Evolutionary conservation across 2,888 invertebrate species (phyloP).

Genomic region (Chromoteleia sp.): DNA sequence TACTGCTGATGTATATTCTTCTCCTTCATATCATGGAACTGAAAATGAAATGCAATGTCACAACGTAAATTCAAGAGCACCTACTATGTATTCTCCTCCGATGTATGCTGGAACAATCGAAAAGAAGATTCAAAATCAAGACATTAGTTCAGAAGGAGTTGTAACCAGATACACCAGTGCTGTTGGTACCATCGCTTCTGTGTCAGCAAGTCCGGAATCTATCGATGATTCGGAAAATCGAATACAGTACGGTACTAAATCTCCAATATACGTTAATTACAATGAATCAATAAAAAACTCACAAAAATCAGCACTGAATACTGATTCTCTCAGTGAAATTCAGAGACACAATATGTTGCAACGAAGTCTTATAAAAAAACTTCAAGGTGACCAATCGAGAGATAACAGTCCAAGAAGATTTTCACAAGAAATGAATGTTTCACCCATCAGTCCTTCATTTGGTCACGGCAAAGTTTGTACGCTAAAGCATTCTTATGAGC

Average conservation of each 20-base stretch:
- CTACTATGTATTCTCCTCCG: slow-evolving; percentile 36
- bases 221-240: slow-evolving; percentile 35
- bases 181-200: slow-evolving; percentile 80
- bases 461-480: slow-evolving; percentile 67
- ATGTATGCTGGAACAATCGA: slow-evolving; percentile 61
- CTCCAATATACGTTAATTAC: slow-evolving; percentile 38
- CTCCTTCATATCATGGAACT: slow-evolving; percentile 10
- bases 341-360: slow-evolving; percentile 82
- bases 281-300: slow-evolving; percentile 24
- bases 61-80: neutral
- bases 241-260: slow-evolving; percentile 9
- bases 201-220: slow-evolving; percentile 71
- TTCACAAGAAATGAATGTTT: slow-evolving; percentile 63
- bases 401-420: slow-evolving; percentile 53
- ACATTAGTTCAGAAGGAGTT: slow-evolving; percentile 80
- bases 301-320: neutral
- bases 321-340: slow-evolving; percentile 74
- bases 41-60: slow-evolving; percentile 18
- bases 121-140: slow-evolving; percentile 81
- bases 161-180: slow-evolving; percentile 82
- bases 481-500: slow-evolving; percentile 73
- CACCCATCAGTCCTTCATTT: slow-evolving; percentile 66
- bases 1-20: slow-evolving; percentile 1
- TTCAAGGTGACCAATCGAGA: slow-evolving; percentile 70
- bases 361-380: slow-evolving; percentile 76